Percentiles rank a stretch among this genome's conserved stretches.
phyloP scores from a whole-genome alignment of 2,113 vertebrate species.

The Entelurus aequoreus region DNA sequence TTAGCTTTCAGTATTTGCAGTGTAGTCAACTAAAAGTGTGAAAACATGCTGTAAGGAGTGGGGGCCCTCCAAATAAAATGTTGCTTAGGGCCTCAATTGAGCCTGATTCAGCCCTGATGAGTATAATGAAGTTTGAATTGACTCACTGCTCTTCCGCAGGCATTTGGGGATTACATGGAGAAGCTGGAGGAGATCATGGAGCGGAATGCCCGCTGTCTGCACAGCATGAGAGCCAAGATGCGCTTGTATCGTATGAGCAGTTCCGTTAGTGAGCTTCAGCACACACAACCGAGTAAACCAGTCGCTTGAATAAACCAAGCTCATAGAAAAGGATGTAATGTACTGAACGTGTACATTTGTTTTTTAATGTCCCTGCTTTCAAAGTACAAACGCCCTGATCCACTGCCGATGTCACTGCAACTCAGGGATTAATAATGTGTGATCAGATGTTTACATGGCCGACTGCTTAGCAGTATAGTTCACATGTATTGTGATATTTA shows the following conservation, averaged over 20 bases:
- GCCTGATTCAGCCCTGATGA: too few species aligned
- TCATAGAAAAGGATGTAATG: neutral
- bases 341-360: neutral
- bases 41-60: too few species aligned
- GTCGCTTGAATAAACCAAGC: constrained; percentile 8
- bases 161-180: constrained; percentile 76
- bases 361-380: neutral
- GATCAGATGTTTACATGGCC: too few species aligned
- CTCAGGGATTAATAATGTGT: too few species aligned
- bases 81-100: too few species aligned
- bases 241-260: constrained; percentile 54
- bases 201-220: constrained; percentile 75
- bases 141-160: constrained; percentile 51
- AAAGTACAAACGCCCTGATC: too few species aligned
- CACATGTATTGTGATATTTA: too few species aligned
- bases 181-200: constrained; percentile 78
- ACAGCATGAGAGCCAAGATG: constrained; percentile 72
- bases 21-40: too few species aligned
- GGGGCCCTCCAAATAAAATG: too few species aligned
- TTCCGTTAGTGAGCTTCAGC: neutral
- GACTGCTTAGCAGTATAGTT: too few species aligned
- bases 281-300: constrained; percentile 12
- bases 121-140: neutral
- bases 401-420: too few species aligned
- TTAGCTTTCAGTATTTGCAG: too few species aligned